Evolutionary conservation across 2,797 vertebrate species (phyloP), one percentile per base, ranked within the genome.

Genomic region (Eptatretus atami): DNA sequence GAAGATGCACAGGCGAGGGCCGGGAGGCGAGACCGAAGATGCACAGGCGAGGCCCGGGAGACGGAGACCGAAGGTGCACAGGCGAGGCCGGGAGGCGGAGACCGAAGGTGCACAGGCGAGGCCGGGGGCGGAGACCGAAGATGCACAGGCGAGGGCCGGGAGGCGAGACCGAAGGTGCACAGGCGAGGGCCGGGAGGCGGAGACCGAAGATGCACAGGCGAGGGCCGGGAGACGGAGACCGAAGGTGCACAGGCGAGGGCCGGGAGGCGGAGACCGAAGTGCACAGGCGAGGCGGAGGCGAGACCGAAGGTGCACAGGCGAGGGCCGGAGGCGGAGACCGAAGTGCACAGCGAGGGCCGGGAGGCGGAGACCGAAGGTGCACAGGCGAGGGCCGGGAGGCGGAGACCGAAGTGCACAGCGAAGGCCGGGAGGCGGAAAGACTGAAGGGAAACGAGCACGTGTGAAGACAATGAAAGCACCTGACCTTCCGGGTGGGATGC

Each of bases 401-500:
- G 55, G 15, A 60, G 19, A 24, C 55, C 15, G 55, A 15, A 10
- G 57, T 19, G 19, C 15, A 60, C 9, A 61, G 12, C 24, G 31
- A n/a, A 15, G 3, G 6, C 53, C 15, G 54, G 12, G 53, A 57
- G 52, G 11, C 25, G 52, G 53, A 65, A n/a, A n/a, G 15, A 25
- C 65, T 67, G 66, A 12, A 9, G 44, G 24, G 13, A 53, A 53
- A 64, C 66, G 54, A 65, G 57, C 53, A 0, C 0, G 10, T 2
- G 24, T 68, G 63, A 53, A 66, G 19, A 66, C 67, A 66, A 19
- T 65, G 65, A 66, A 65, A 67, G 67, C 19, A 13, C 15, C 12
- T 0, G 76, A 94, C 90, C 88, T 90, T 75, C 95, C 88, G 0
- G 88, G 92, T 2, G 92, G 90, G 64, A 99, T 99, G 70, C 92